phyloP scores from a whole-genome alignment of 2,797 vertebrate genomes.

The Perdix hodgsoniae region DNA sequence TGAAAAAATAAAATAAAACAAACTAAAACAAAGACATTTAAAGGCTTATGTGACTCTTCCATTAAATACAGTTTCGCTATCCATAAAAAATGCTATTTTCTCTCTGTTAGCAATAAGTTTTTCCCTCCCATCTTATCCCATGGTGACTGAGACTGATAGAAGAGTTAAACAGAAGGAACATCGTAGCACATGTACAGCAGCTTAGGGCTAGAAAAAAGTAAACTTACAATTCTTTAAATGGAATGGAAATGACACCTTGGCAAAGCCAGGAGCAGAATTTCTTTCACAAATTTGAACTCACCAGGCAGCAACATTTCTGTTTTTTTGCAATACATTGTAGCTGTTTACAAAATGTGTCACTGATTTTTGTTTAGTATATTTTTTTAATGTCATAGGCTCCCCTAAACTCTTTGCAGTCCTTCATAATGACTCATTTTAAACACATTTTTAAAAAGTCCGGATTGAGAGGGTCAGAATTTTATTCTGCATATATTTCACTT shows the following conservation, averaged over 20 bases:
- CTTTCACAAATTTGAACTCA: constrained; percentile 63
- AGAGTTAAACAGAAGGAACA: constrained; percentile 55
- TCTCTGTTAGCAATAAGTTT: constrained; percentile 12
- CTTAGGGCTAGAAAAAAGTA: constrained; percentile 61
- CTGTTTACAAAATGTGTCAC: not conserved
- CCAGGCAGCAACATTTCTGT: constrained; percentile 39
- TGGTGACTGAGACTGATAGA: constrained; percentile 71
- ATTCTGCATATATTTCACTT: not conserved
- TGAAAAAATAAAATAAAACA: too few relatives aligned
- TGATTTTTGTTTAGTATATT: constrained; percentile 8
- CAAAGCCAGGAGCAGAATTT: constrained; percentile 66
- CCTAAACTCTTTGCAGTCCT: not conserved
- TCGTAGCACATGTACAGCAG: constrained; percentile 53
- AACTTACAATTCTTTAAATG: constrained; percentile 76
- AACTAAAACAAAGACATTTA: not conserved
- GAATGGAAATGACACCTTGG: constrained; percentile 66
- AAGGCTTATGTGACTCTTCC: not conserved
- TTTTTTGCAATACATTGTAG: constrained; percentile 12
- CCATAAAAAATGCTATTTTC: not conserved
- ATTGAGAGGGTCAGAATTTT: not conserved
- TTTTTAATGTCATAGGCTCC: not conserved
- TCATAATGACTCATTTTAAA: not conserved
- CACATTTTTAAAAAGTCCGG: not conserved
- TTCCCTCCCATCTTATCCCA: constrained; percentile 9
- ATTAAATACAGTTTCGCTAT: not conserved